phyloP scores from a whole-genome alignment of 2,113 vertebrate genomes.

The Opisthocomus hoazin region DNA sequence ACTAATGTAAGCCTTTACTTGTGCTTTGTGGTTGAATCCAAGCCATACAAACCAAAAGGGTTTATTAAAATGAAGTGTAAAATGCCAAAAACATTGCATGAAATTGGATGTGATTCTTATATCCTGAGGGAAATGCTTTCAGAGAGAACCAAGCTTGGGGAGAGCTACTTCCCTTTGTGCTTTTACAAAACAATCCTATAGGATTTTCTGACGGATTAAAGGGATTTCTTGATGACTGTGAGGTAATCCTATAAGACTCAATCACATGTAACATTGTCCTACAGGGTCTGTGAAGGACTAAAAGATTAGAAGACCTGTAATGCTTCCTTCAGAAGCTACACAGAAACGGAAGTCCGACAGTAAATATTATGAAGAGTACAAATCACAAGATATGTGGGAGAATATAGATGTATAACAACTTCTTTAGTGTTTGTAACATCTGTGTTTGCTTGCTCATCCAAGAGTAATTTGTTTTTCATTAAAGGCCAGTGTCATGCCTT shows the following conservation, averaged over 20 bases:
- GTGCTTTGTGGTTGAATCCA: background rate
- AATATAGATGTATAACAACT: background rate
- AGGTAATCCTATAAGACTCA: slow-evolving; percentile 52
- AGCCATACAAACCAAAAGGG: background rate
- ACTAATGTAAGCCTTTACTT: background rate
- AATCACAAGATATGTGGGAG: background rate
- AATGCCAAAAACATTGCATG: background rate
- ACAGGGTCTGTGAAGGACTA: slow-evolving; percentile 18
- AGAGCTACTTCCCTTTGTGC: background rate
- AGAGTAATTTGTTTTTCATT: background rate
- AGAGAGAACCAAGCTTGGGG: background rate
- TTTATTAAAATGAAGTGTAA: background rate
- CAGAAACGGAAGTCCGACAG: background rate
- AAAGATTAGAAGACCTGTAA: slow-evolving; percentile 16
- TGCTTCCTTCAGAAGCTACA: background rate
- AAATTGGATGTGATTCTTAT: background rate
- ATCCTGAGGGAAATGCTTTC: background rate
- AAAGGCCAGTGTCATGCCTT: background rate
- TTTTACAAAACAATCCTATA: background rate
- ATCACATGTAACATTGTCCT: background rate
- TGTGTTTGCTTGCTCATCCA: background rate
- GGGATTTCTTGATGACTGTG: slow-evolving; percentile 13
- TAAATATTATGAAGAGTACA: background rate
- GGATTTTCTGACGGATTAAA: slow-evolving; percentile 49
- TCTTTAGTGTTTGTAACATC: background rate